Base-by-base conservation (phyloP, 2,113 vertebrate species). In the Axis porcinus region DNA sequence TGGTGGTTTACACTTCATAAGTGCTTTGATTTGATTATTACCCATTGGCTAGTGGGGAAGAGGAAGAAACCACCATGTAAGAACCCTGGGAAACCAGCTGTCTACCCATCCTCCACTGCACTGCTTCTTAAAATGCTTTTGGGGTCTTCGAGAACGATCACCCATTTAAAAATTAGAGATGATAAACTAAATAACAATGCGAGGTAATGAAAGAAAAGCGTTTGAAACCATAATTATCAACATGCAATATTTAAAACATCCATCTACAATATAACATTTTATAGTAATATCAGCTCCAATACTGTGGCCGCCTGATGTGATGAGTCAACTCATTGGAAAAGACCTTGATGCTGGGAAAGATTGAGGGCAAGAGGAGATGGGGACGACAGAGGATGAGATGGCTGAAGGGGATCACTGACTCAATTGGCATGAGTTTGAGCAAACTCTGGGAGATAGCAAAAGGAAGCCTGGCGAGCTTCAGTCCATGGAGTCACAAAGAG, bases 261-360 rank as follows among this genome's bases (percentile, higher is more conserved):
- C 33, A 12, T 47, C n/a, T 64, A 5, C 45, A 93, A 67, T 43
- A 19, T 45, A 91, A 91, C 94, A 98, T 70, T 96, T 97, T 64
- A 90, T 12, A 86, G 33, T 36, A 79, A 79, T 64, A 78, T 79
- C 45, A 70, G n/a, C 67, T 70, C n/a, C n/a, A 70, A 12, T 70
- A 70, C 67, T 70, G n/a, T 70, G 67, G n/a, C 67, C 67, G 40
- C 67, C 67, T 70, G n/a, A 70, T 40, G 10, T 40, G 67, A 70
- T 10, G 21, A 40, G n/a, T n/a, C n/a, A 70, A n/a, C 67, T 70
- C 67, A 23, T 3, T 40, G n/a, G 67, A 70, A 70, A 70, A 36
- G 19, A 36, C n/a, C 19, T 5, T 70, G 64, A 70, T 21, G 64
- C 64, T 70, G n/a, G 67, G 19, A 40, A 70, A 70, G 9, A 23